Evolutionary conservation across 2,113 vertebrate species (phyloP), one percentile per base, ranked within the genome.

Genomic region (Pomatorhinus ruficollis): DNA sequence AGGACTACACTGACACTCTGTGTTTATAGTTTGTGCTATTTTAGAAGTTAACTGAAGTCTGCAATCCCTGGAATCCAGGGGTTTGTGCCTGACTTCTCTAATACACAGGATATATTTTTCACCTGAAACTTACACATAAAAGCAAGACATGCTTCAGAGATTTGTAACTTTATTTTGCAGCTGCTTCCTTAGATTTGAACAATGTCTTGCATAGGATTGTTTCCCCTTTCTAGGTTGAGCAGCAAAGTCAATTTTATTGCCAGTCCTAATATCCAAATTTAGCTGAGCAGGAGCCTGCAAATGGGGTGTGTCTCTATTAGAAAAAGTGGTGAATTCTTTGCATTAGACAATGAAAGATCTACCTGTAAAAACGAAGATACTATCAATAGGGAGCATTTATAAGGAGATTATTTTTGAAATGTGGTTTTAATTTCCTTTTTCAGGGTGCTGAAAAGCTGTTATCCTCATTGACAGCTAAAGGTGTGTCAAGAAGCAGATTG

Each of bases 181-280:
- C 22, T 66, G 8, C 39, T 78, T 71, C 7, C 21, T 80, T 87
- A 66, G 50, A 45, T 74, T n/a, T 81, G 47, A 87, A 47, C 18
- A 50, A 15, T 50, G 24, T 1, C 21, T 74, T 65, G 17, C 4
- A 8, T 20, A 28, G 35, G 23, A 39, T 70, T 1, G 0, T 92
- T 86, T 49, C 25, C 6, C 18, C 37, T 31, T 83, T 77, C 59
- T 66, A 0, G 4, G 28, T 0, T 42, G 35, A 70, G 6, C 30
- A 65, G 25, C 3, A 0, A 84, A 89, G 35, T 42, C 21, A 71
- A 64, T 60, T 69, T 84, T n/a, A 42, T 18, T 83, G 49, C 33
- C 28, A 70, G 39, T 52, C 35, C 6, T 83, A 45, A 71, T 37
- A 75, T 8, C 47, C 45, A 75, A 23, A 60, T 79, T 44, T 40